A percentile compares a stretch with the other conserved stretches of the same genome.
Conservation (phyloP, 2,113 vertebrate genomes). For the Protomyctophum bolini region DNA sequence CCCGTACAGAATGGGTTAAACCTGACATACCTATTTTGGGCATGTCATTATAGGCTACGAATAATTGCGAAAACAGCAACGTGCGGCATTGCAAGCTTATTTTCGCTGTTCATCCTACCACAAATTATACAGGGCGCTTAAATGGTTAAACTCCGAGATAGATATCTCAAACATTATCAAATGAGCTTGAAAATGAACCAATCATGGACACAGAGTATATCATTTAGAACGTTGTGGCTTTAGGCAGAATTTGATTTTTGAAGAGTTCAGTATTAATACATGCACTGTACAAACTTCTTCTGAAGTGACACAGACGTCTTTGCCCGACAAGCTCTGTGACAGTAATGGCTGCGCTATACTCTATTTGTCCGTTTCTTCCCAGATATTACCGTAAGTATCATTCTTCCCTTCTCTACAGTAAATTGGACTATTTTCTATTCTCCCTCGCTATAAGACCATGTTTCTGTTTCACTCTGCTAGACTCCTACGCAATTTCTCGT, state of each 20-base stretch:
- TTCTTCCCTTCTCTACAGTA: not conserved
- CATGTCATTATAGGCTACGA: too few relatives aligned
- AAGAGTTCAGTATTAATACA: not conserved
- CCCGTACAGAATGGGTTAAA: too few relatives aligned
- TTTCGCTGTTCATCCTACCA: too few relatives aligned
- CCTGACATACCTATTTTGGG: too few relatives aligned
- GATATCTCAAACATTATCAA: conserved; percentile 38
- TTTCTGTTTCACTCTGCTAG: conserved; percentile 25
- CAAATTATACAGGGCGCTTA: too few relatives aligned
- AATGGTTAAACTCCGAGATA: conserved; percentile 28
- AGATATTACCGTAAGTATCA: not conserved
- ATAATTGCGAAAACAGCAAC: too few relatives aligned
- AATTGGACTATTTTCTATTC: not conserved
- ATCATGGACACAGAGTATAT: conserved; percentile 1
- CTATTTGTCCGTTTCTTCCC: conserved; percentile 6
- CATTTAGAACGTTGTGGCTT: conserved; percentile 13
- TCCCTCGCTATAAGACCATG: conserved; percentile 1
- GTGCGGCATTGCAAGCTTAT: too few relatives aligned
- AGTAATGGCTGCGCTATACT: not conserved
- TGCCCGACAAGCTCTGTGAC: conserved; percentile 20
- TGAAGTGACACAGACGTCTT: conserved; percentile 26
- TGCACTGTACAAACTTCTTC: conserved; percentile 7
- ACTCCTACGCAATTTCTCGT: conserved; percentile 53
- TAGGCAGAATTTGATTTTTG: conserved; percentile 1
- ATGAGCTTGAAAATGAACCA: conserved; percentile 11